phyloP scores from a whole-genome alignment of 2,113 vertebrate genomes.

The Ardeotis arabs region DNA sequence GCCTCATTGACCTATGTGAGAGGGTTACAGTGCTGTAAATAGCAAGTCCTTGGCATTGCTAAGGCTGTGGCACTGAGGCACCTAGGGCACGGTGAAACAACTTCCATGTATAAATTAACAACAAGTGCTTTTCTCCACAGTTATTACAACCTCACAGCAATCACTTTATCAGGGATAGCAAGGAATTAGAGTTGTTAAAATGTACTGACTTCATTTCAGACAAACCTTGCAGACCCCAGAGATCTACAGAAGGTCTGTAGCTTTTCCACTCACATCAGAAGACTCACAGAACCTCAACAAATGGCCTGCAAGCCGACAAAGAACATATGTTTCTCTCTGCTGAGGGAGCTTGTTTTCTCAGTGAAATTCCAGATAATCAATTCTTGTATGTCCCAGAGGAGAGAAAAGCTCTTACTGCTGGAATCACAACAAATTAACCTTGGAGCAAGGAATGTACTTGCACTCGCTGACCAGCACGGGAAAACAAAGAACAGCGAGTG shows the following conservation, averaged over 20 bases:
- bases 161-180: not conserved
- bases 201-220: not conserved
- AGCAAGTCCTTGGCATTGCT: not conserved
- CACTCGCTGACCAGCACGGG: not conserved
- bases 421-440: not conserved
- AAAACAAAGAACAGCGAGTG: not conserved
- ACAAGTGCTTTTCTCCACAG: not conserved
- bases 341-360: not conserved
- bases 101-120: not conserved
- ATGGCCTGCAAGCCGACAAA: fast-evolving
- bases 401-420: not conserved
- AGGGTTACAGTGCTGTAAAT: not conserved
- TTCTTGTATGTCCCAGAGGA: not conserved
- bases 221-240: not conserved
- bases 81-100: not conserved
- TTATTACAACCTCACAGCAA: not conserved
- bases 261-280: not conserved
- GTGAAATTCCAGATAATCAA: constrained; percentile 14
- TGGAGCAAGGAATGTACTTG: not conserved
- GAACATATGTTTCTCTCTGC: constrained; percentile 4
- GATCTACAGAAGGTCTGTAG: not conserved
- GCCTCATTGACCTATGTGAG: not conserved
- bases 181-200: not conserved
- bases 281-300: not conserved
- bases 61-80: not conserved